Conservation (phyloP, 2,113 vertebrate genomes). For the Engystomops pustulosus region DNA sequence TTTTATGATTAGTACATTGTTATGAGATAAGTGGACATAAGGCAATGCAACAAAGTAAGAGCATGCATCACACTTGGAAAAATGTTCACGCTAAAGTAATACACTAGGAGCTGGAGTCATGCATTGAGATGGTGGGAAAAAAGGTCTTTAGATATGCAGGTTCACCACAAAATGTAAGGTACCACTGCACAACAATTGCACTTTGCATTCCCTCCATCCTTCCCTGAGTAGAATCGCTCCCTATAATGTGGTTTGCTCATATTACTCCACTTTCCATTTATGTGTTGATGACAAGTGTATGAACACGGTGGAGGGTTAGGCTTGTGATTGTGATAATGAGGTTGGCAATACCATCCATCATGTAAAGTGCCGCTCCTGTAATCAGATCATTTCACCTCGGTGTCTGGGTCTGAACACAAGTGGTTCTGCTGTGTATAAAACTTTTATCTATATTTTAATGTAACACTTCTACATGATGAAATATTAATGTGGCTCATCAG, state of each 20-base stretch:
- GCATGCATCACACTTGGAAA: no score
- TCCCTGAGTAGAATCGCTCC: neutral
- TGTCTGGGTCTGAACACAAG: neutral
- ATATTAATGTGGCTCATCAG: neutral
- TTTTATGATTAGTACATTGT: no score
- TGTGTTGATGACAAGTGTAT: neutral
- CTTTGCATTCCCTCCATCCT: neutral
- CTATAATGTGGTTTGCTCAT: neutral
- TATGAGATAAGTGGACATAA: no score
- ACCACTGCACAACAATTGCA: neutral
- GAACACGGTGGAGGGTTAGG: neutral
- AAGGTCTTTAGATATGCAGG: neutral
- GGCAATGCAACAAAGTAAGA: no score
- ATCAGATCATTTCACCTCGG: neutral
- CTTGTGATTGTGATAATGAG: neutral
- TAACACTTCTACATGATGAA: slow-evolving; percentile 22
- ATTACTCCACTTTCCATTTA: neutral
- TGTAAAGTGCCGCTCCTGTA: neutral
- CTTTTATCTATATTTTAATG: slow-evolving; percentile 20
- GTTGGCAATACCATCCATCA: neutral
- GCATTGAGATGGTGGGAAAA: neutral
- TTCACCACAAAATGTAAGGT: neutral
- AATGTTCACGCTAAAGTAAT: no score
- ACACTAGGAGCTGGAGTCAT: neutral
- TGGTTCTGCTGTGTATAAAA: neutral